Percentiles rank a stretch among this genome's conserved stretches.
Conservation (phyloP, 2,113 vertebrate genomes). For the Orycteropus afer region DNA sequence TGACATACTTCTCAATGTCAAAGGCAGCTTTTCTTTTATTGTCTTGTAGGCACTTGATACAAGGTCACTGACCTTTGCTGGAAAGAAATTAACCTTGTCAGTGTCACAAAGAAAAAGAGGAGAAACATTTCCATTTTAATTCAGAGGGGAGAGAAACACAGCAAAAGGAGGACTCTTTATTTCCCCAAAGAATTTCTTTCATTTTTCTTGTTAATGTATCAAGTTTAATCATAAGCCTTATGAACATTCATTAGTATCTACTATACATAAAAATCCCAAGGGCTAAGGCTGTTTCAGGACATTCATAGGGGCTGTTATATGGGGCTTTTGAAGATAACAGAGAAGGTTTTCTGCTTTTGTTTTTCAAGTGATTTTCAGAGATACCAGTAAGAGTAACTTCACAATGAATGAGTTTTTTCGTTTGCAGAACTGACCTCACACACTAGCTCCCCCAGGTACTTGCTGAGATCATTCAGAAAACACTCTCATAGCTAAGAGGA, state of each 20-base stretch:
- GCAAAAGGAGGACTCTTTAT: neutral
- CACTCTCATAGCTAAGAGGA: neutral
- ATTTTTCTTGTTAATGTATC: constrained; percentile 34
- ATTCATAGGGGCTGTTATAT: neutral
- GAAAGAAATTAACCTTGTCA: constrained; percentile 80
- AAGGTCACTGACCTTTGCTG: constrained; percentile 96
- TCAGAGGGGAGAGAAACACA: constrained; percentile 6
- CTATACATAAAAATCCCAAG: neutral
- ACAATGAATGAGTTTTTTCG: neutral
- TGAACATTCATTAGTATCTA: constrained; percentile 15
- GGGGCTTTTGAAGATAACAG: neutral
- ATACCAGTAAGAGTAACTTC: neutral
- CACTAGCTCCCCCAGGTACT: neutral
- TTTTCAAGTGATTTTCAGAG: neutral
- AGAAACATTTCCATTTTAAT: constrained; percentile 64
- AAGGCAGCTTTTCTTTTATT: constrained; percentile 95
- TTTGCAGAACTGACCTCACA: neutral
- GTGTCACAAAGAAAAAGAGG: constrained; percentile 51
- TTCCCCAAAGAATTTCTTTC: constrained; percentile 28
- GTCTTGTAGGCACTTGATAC: constrained; percentile 93
- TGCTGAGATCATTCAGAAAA: neutral
- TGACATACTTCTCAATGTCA: constrained; percentile 95
- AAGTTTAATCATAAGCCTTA: constrained; percentile 22
- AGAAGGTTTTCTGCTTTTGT: neutral
- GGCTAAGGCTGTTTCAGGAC: neutral